Percentiles rank a stretch among this genome's conserved stretches.
phyloP scores from a whole-genome alignment of 2,888 invertebrate genomes.

The Hirtodrosophila histrioides region DNA sequence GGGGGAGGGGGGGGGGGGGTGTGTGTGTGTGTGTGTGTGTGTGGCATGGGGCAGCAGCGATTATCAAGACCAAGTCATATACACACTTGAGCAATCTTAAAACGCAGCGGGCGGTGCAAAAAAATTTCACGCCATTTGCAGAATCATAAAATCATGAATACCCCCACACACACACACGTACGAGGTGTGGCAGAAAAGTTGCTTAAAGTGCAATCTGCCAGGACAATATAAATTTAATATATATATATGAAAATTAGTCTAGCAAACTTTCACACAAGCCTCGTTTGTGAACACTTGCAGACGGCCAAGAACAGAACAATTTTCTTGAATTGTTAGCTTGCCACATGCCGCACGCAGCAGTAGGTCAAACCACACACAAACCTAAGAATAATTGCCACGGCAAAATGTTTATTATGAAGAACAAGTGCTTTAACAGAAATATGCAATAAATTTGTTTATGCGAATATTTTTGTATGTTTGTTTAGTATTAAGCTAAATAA shows the following conservation, averaged over 20 bases:
- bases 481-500: constrained; percentile 33
- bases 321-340: constrained; percentile 29
- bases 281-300: constrained; percentile 2
- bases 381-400: constrained; percentile 49
- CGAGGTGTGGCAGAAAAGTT: constrained; percentile 22
- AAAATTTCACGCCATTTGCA: constrained; percentile 78
- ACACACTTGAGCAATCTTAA: constrained; percentile 52
- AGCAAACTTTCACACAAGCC: constrained; percentile 4
- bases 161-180: constrained; percentile 3
- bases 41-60: constrained; percentile 1
- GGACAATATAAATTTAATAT: background rate
- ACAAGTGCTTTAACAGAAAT: constrained; percentile 24
- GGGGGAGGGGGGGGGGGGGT: too few relatives aligned
- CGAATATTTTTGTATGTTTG: constrained; percentile 42
- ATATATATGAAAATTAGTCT: background rate
- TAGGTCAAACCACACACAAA: constrained; percentile 22
- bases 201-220: background rate
- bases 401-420: constrained; percentile 69
- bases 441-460: constrained; percentile 57
- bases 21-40: too few relatives aligned
- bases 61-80: constrained; percentile 30
- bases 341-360: constrained; percentile 69
- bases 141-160: constrained; percentile 44
- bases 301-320: constrained; percentile 2
- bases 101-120: constrained; percentile 63